These are phyloP conservation scores for Anguilla obscura DNA, from an alignment of 2,797 vertebrate genomes.

Conservation along the genomic window DNA sequence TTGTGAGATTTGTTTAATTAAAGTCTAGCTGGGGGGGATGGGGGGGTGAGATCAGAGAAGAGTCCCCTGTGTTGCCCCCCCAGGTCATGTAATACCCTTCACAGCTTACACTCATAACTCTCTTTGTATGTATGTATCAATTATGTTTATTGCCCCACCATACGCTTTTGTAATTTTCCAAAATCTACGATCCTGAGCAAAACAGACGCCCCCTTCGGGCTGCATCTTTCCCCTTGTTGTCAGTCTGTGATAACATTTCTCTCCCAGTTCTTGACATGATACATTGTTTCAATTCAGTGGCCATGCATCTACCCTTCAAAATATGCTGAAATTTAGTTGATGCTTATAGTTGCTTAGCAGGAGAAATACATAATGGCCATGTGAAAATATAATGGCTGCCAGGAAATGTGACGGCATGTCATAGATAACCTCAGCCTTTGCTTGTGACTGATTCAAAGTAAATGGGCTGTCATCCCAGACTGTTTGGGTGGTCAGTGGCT, in stretches of 20 bases:
- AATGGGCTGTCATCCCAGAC: not conserved
- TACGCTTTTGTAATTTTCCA: not conserved
- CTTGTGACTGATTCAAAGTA: not conserved
- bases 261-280: not conserved
- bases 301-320: not conserved
- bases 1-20: constrained; percentile 8
- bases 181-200: not conserved
- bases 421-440: not conserved
- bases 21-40: not conserved
- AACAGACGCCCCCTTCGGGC: not conserved
- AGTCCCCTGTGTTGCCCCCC: not conserved
- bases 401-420: not conserved
- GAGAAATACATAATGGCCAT: not conserved
- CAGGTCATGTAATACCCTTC: not conserved
- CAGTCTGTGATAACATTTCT: not conserved
- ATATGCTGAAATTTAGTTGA: not conserved
- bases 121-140: not conserved
- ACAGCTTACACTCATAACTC: not conserved
- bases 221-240: not conserved
- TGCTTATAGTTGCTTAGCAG: not conserved
- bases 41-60: not conserved
- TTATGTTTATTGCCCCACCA: not conserved
- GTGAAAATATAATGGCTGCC: not conserved
- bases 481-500: not conserved
- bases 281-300: not conserved